Conservation (phyloP, 2,113 vertebrate genomes). For the Micromys minutus region DNA sequence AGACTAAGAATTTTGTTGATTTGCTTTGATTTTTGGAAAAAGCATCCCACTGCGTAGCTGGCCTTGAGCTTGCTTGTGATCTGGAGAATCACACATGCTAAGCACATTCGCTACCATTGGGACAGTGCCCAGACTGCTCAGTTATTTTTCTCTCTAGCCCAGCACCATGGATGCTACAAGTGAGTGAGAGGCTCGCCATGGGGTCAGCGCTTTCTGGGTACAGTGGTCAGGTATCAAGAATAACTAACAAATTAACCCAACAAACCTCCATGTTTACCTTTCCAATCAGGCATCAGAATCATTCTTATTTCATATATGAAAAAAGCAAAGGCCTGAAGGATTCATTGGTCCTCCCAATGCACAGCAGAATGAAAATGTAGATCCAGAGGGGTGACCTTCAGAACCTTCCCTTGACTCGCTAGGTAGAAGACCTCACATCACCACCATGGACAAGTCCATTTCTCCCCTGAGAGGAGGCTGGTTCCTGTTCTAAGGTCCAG, state of each 20-base stretch:
- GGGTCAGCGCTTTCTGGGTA: neutral
- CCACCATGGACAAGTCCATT: neutral
- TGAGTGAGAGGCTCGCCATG: neutral
- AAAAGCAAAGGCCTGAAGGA: constrained; percentile 30
- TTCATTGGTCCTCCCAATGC: neutral
- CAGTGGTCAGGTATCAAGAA: neutral
- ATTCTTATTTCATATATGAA: constrained; percentile 26
- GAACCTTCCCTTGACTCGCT: neutral
- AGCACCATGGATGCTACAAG: neutral
- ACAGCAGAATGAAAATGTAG: neutral
- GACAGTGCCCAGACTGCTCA: neutral
- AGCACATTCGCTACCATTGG: neutral
- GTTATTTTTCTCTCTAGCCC: neutral
- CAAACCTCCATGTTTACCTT: neutral
- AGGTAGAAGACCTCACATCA: neutral
- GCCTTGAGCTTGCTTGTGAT: neutral
- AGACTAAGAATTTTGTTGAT: neutral
- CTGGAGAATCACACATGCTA: neutral
- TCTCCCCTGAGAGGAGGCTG: neutral
- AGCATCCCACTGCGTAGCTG: neutral
- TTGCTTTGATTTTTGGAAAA: neutral
- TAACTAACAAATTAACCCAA: neutral
- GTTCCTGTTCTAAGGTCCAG: neutral
- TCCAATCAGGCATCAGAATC: neutral
- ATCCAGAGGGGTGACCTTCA: neutral